Percentiles rank a stretch among this genome's conserved stretches.
Conservation (phyloP, 2,888 invertebrate species). For the Psylliodes chrysocephalus region DNA sequence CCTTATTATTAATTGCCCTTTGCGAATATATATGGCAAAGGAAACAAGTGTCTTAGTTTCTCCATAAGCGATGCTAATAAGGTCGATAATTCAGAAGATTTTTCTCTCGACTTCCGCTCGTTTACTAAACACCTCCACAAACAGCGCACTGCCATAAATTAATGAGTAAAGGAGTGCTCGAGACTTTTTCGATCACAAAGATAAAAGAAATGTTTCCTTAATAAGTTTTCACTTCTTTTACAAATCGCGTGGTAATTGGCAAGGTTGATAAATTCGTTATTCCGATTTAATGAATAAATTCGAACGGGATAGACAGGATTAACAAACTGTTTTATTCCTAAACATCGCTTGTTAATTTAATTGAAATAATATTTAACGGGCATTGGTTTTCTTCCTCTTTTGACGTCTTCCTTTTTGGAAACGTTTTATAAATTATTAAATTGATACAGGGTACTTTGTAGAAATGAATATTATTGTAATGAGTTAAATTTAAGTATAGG, state of each 20-base stretch:
- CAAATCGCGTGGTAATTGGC: conserved; percentile 20
- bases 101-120: conserved; percentile 17
- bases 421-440: too few relatives aligned
- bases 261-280: conserved; percentile 11
- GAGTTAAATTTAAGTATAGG: too few relatives aligned
- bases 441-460: too few relatives aligned
- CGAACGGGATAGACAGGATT: neutral
- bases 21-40: conserved; percentile 5
- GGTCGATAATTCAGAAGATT: conserved; percentile 17
- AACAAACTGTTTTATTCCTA: too few relatives aligned
- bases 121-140: conserved; percentile 25
- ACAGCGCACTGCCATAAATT: conserved; percentile 14
- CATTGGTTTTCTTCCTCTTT: too few relatives aligned
- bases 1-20: conserved; percentile 3
- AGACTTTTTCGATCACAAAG: conserved; percentile 22
- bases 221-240: conserved; percentile 22
- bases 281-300: neutral
- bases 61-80: conserved; percentile 22
- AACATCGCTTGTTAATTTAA: too few relatives aligned
- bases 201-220: conserved; percentile 28
- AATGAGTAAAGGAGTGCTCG: conserved; percentile 29
- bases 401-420: too few relatives aligned
- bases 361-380: too few relatives aligned
- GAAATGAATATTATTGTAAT: too few relatives aligned
- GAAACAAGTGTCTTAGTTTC: conserved; percentile 20